Percentiles rank a stretch among this genome's conserved stretches.
Evolutionary conservation across 2,113 vertebrate species (phyloP).

Genomic region (Pandion haliaetus): DNA sequence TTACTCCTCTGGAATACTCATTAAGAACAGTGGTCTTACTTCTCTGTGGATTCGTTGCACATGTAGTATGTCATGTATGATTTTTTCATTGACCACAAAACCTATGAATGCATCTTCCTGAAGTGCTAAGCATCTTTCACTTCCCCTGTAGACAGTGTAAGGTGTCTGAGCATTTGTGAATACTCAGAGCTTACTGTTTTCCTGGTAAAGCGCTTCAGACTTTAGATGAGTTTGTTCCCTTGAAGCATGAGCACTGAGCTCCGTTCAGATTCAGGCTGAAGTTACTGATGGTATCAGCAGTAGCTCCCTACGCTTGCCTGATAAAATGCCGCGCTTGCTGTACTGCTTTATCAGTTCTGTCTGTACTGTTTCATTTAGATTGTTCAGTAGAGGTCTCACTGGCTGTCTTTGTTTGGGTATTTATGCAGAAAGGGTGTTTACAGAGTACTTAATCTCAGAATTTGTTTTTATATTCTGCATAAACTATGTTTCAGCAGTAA

Average conservation of each 20-base stretch:
- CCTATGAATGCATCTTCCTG: neutral
- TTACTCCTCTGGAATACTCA: neutral
- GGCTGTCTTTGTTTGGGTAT: neutral
- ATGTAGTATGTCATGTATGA: neutral
- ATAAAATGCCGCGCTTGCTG: neutral
- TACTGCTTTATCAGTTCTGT: neutral
- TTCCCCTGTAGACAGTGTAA: neutral
- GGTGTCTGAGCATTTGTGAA: neutral
- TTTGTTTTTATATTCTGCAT: neutral
- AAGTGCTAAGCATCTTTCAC: neutral
- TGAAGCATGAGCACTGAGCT: rapidly evolving
- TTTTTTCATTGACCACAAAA: neutral
- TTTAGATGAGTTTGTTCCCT: neutral
- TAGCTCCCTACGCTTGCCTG: neutral
- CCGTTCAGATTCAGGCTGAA: neutral
- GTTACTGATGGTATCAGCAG: neutral
- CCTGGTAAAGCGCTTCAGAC: neutral
- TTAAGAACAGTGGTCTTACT: neutral
- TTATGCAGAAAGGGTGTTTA: neutral
- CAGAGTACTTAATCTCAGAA: neutral
- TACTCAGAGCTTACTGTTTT: neutral
- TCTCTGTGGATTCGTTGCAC: neutral
- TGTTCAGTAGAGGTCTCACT: neutral
- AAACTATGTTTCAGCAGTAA: neutral
- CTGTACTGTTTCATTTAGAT: neutral